Base-by-base conservation (phyloP, 1,140 invertebrate species). In the Akabosia matsudoensis region DNA sequence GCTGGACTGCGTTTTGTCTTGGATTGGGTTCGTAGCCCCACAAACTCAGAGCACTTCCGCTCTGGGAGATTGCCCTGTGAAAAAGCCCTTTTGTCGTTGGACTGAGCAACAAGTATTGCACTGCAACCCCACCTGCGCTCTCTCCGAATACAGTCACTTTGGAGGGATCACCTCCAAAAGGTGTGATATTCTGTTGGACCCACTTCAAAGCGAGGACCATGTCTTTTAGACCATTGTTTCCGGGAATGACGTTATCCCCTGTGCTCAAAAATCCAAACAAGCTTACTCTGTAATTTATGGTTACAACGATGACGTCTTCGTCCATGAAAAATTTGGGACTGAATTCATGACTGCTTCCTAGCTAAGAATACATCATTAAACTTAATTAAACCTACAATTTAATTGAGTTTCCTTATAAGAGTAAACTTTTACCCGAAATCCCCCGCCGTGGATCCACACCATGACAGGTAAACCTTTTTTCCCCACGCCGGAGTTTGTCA, bases 11-110 rank as follows among this genome's bases (percentile, higher is more conserved):
- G 74, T 82, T 85, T 18, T 81, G 74, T 14, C 80, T 71, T 2
- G 85, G 84, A 37, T 85, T 79, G 56, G 81, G 82, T 64, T 87
- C 82, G 7, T 86, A 82, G 0, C 87, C 86, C 88, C 89, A 91
- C 52, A 87, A 84, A 81, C 87, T 88, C 3, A 91, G 83, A 0
- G 89, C 88, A 10, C 88, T 88, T 0, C 92, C 92, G 78, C 90
- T 90, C 85, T 90, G 88, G 13, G 88, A 82, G 33, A 91, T 89
- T 0, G 87, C 90, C 75, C 87, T 86, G 76, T 87, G 89, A 79
- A 91, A 91, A 18, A 90, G 76, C 14, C 87, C 88, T 7, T 28
- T 67, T 28, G 61, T 30, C 10, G 28, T 30, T 1, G 24, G 10
- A 10, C 26, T 67, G 13, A 67, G 30, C 61, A 67, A 7, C 10